A percentile compares a stretch with the other conserved stretches of the same genome.
These are phyloP conservation scores for Cacajao melanocephalus DNA, from an alignment of 2,797 vertebrate genomes.

Conservation along the genomic window DNA sequence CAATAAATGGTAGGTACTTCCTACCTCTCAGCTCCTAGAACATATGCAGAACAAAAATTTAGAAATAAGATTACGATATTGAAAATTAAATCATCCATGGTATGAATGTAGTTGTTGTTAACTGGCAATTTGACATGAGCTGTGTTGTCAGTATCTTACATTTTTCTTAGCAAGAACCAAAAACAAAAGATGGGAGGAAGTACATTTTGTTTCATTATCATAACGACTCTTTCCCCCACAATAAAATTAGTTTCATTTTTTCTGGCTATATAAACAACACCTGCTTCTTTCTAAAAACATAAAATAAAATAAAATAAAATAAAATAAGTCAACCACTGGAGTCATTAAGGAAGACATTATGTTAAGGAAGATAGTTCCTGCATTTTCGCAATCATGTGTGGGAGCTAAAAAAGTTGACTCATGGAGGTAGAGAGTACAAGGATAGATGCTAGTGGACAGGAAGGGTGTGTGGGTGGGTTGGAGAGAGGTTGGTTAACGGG, in stretches of 20 bases:
- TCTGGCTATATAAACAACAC: background rate
- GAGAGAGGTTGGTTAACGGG: background rate
- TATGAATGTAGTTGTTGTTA: background rate
- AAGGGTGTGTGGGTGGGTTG: background rate
- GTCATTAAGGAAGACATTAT: background rate
- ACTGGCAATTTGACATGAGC: constrained; percentile 36
- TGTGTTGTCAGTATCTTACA: constrained; percentile 66
- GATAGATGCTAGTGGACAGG: background rate
- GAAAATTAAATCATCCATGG: constrained; percentile 31
- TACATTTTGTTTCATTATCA: constrained; percentile 57
- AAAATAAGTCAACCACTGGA: background rate
- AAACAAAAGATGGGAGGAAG: constrained; percentile 69
- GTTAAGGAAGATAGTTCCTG: background rate
- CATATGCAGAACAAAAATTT: background rate
- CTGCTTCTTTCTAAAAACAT: background rate
- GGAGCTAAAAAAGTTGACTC: background rate
- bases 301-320: too few species aligned
- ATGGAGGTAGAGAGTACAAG: background rate
- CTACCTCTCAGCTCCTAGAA: background rate
- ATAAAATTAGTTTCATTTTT: background rate
- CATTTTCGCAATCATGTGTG: background rate
- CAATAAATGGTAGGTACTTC: background rate
- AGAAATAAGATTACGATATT: constrained; percentile 33
- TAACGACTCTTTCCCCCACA: background rate
- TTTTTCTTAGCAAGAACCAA: constrained; percentile 71